Conservation (phyloP, 2,113 vertebrate species). For the Oostethus manadensis region DNA sequence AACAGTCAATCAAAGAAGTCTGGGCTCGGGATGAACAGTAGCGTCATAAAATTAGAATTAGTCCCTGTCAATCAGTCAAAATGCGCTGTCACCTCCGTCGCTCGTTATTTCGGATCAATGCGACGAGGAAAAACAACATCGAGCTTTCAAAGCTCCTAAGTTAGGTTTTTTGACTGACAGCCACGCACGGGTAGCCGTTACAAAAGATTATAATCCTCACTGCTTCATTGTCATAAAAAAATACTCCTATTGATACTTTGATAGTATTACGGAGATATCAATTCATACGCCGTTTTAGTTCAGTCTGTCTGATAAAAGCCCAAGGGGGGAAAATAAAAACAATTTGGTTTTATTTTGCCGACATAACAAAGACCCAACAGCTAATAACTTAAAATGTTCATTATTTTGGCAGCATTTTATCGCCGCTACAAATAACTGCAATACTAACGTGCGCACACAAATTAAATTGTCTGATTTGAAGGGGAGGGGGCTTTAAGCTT, state of each 20-base stretch:
- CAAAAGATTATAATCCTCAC: too few relatives aligned
- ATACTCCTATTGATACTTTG: too few relatives aligned
- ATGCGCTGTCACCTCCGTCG: not conserved
- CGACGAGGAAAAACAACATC: not conserved
- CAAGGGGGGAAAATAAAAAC: too few relatives aligned
- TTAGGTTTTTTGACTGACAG: not conserved
- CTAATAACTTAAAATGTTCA: not conserved
- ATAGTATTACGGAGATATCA: too few relatives aligned
- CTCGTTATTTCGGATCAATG: not conserved
- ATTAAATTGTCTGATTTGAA: conserved; percentile 42
- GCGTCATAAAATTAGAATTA: too few relatives aligned
- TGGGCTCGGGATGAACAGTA: not conserved
- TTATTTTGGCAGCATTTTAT: not conserved
- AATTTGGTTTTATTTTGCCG: too few relatives aligned
- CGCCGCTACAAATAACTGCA: not conserved
- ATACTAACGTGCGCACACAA: conserved; percentile 7
- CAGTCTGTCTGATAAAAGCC: too few relatives aligned
- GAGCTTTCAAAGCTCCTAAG: not conserved
- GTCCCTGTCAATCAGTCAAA: not conserved
- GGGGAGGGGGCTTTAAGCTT: conserved; percentile 36
- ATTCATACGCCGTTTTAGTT: too few relatives aligned
- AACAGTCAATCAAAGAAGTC: not conserved
- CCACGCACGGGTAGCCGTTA: too few relatives aligned
- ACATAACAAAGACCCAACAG: not conserved
- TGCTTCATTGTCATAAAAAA: too few relatives aligned